These are phyloP conservation scores for Athetis lepigone DNA, from an alignment of 2,888 invertebrate genomes.

Conservation along the genomic window DNA sequence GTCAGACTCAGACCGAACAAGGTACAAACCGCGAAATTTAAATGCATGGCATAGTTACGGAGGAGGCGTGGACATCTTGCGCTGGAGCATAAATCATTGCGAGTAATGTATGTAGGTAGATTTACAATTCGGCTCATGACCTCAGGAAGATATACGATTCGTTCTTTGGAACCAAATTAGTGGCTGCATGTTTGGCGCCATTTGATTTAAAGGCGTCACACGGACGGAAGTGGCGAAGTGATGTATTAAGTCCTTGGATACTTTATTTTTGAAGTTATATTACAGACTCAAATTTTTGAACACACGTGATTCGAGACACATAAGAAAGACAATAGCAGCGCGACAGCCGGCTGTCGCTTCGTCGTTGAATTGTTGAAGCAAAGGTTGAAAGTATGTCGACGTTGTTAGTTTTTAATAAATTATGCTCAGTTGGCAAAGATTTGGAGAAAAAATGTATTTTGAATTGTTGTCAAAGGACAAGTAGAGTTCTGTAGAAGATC, in stretches of 20 bases:
- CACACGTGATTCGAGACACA: too few species aligned
- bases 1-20: neutral
- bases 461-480: too few species aligned
- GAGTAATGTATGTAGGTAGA: slow-evolving; percentile 47
- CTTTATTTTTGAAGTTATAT: slow-evolving; percentile 43
- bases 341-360: too few species aligned
- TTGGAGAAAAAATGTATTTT: too few species aligned
- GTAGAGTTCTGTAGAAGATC: too few species aligned
- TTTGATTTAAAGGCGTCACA: slow-evolving; percentile 63
- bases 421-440: neutral
- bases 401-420: slow-evolving; percentile 25
- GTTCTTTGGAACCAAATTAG: slow-evolving; percentile 66
- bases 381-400: too few species aligned
- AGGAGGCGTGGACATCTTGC: slow-evolving; percentile 56
- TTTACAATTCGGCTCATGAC: slow-evolving; percentile 75
- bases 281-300: too few species aligned
- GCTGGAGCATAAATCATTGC: slow-evolving; percentile 65
- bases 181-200: slow-evolving; percentile 70
- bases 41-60: slow-evolving; percentile 25
- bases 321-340: too few species aligned
- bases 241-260: slow-evolving; percentile 39
- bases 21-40: neutral
- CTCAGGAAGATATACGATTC: slow-evolving; percentile 66
- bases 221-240: slow-evolving; percentile 18
- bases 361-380: too few species aligned